These are phyloP conservation scores for Leptinotarsa defecta DNA, from an alignment of 1,140 invertebrate genomes.

Conservation along the genomic window DNA sequence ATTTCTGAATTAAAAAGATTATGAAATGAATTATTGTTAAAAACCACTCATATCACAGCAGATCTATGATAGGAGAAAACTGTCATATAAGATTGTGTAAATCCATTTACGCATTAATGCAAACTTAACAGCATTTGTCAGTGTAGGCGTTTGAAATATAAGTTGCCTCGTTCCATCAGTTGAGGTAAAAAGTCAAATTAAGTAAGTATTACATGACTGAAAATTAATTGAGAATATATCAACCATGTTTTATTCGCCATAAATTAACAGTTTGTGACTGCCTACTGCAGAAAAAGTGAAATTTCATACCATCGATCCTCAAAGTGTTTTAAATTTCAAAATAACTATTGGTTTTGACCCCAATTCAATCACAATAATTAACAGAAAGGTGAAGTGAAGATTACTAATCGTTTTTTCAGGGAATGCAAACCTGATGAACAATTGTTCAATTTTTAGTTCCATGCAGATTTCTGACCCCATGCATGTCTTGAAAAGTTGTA, in stretches of 20 bases:
- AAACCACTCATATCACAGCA: neutral
- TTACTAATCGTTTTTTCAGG: too few species aligned
- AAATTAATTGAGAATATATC: constrained; percentile 12
- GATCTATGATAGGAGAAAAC: neutral
- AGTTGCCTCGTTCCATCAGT: neutral
- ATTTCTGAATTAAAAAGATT: too few species aligned
- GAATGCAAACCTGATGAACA: too few species aligned
- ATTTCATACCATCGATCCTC: neutral
- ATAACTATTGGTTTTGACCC: too few species aligned
- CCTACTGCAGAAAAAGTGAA: neutral
- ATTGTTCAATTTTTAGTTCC: too few species aligned
- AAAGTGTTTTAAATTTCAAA: neutral
- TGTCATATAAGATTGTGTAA: constrained; percentile 10
- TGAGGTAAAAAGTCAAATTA: neutral
- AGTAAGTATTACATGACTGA: constrained; percentile 13
- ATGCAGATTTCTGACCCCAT: too few species aligned
- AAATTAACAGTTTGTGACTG: neutral
- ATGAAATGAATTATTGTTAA: too few species aligned
- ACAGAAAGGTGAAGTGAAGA: too few species aligned
- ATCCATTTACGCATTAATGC: neutral
- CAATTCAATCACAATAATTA: too few species aligned
- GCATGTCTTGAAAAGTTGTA: too few species aligned
- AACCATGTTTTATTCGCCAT: constrained; percentile 9
- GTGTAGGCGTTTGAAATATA: constrained; percentile 1
- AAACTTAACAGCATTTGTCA: constrained; percentile 6